Percentiles rank a stretch among this genome's conserved stretches.
These are phyloP conservation scores for Trichonephila clavata DNA, from an alignment of 1,140 invertebrate genomes.

Conservation along the genomic window DNA sequence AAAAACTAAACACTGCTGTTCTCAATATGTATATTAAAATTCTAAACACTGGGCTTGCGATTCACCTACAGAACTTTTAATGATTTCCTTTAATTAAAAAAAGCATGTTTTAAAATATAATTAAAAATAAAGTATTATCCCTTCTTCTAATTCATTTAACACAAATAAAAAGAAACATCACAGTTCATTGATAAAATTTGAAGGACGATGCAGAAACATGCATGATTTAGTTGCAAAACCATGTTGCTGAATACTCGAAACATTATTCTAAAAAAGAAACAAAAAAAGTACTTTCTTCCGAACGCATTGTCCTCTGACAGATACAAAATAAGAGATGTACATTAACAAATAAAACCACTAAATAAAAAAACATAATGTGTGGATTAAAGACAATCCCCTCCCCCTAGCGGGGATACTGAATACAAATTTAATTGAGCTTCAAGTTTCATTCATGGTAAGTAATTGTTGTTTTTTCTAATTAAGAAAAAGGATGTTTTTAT, in stretches of 20 bases:
- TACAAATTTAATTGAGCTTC: constrained; percentile 21
- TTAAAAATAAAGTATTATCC: neutral
- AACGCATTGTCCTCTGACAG: neutral
- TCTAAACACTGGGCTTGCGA: too few relatives aligned
- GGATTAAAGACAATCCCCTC: neutral
- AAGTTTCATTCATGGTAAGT: neutral
- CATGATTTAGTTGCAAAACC: neutral
- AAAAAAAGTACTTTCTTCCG: neutral
- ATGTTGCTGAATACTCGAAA: neutral
- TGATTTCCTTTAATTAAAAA: neutral
- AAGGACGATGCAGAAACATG: neutral
- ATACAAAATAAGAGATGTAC: neutral
- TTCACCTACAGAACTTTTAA: neutral
- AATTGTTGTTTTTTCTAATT: neutral
- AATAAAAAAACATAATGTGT: neutral
- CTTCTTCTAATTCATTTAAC: neutral
- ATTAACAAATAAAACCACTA: neutral
- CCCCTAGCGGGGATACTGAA: neutral
- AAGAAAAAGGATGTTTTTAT: neutral
- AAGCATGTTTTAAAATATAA: neutral
- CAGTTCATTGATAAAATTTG: neutral
- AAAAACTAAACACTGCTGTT: too few relatives aligned
- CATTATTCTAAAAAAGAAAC: neutral
- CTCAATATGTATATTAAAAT: too few relatives aligned
- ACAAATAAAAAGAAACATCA: neutral